These are phyloP conservation scores for Myotis daubentonii DNA, from an alignment of 2,797 vertebrate genomes.

Conservation along the genomic window DNA sequence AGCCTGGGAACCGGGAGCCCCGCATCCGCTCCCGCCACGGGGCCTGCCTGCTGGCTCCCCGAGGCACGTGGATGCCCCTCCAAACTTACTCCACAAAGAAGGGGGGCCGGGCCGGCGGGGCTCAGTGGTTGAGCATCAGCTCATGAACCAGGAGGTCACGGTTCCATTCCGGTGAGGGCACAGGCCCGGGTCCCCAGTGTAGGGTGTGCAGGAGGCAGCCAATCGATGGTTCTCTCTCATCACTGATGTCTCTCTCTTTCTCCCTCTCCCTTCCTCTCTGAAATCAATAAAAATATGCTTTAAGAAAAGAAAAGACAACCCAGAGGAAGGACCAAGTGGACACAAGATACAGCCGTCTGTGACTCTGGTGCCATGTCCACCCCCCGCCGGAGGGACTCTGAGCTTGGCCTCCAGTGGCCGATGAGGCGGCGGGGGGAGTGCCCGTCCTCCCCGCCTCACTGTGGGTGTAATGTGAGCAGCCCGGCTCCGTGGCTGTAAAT, in stretches of 20 bases:
- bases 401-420: slow-evolving; percentile 32
- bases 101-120: no score
- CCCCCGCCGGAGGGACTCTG: background rate
- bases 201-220: no score
- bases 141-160: no score
- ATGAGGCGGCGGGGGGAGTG: background rate
- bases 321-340: background rate
- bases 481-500: slow-evolving; percentile 78
- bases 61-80: background rate
- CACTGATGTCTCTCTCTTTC: no score
- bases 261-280: no score
- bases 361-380: fast-evolving
- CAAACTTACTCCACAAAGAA: background rate
- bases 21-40: no score
- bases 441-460: slow-evolving; percentile 66
- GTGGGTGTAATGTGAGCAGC: slow-evolving; percentile 76
- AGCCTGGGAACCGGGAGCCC: background rate
- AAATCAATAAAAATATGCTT: no score
- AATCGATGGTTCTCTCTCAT: no score
- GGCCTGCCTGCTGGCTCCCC: background rate
- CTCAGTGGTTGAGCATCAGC: no score
- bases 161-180: no score
- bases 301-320: background rate
- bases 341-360: background rate
- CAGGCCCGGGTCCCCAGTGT: no score